Evolutionary conservation across 2,797 vertebrate species (phyloP), one percentile per base, ranked within the genome.

Genomic region (Phaenicophaeus curvirostris): DNA sequence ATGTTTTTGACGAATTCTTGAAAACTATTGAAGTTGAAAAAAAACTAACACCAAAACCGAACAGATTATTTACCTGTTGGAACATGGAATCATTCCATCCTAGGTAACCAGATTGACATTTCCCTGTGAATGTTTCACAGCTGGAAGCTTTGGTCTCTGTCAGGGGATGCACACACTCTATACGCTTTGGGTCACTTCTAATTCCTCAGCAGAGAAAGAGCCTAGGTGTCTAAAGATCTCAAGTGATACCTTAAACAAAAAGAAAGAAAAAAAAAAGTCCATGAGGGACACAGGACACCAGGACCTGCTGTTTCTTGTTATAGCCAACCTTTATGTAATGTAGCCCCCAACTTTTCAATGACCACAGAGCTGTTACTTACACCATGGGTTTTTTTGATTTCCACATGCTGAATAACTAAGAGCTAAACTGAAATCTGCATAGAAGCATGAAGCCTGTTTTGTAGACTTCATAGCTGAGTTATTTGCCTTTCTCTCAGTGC

Each of bases 221-320:
- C 59, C 30, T 48, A 69, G 28, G 15, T 88, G 21, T 88, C 33
- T 69, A n/a, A 87, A 85, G 65, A 53, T 78, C 28, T 87, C 14
- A 16, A 78, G 28, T 62, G 20, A 30, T 25, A 85, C 61, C 10
- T 91, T 18, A 23, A 44, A 48, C 57, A 68, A 92, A 73, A 19
- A 39, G 39, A 39, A 39, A 39, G 13, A 39, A 39, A 39, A 9
- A 39, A 39, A 39, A 39, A 39, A 39, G n/a, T 63, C 39, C 46
- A 65, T 59, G n/a, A 76, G 37, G 31, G 37, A 28, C 27, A 81
- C 50, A 37, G 31, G 37, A 28, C 27, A 81, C 50, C 24, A 79
- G 27, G 72, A 67, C 46, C 68, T 87, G 42, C 54, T 81, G 20
- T 81, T 73, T 91, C 31, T 23, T 76, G 6, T 76, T 93, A 39